Conservation (phyloP, 2,888 invertebrate genomes). For the Ellobium chinense region DNA sequence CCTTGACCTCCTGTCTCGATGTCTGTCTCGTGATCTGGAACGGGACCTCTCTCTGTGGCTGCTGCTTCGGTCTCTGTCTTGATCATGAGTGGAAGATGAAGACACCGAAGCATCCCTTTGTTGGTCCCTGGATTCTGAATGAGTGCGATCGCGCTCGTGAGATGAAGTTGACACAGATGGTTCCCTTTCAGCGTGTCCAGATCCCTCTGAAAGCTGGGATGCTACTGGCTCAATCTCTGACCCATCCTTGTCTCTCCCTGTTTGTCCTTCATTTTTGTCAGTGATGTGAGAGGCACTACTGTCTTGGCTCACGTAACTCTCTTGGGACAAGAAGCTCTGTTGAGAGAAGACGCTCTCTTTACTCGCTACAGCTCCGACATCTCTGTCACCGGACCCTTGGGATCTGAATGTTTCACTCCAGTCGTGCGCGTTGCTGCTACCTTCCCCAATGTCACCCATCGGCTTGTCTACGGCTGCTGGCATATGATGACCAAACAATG, state of each 20-base stretch:
- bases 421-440: slow-evolving; percentile 19
- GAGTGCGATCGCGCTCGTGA: neutral
- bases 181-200: neutral
- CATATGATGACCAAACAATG: no score
- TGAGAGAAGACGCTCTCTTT: neutral
- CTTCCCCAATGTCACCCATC: neutral
- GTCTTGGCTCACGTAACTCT: neutral
- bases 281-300: neutral
- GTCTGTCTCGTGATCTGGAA: neutral
- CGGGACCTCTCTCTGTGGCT: neutral
- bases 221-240: neutral
- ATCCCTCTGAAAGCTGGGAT: neutral
- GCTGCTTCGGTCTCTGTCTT: neutral
- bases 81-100: neutral
- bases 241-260: neutral
- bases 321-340: slow-evolving; percentile 8
- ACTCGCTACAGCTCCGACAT: neutral
- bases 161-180: neutral
- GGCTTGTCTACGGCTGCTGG: no score
- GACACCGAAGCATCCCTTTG: neutral
- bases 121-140: neutral
- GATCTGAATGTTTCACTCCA: neutral
- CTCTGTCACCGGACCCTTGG: neutral
- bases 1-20: slow-evolving; percentile 14
- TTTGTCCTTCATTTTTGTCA: neutral